Evolutionary conservation across 2,888 invertebrate genomes (phyloP).

Genomic region (Toxonevra muliebris): DNA sequence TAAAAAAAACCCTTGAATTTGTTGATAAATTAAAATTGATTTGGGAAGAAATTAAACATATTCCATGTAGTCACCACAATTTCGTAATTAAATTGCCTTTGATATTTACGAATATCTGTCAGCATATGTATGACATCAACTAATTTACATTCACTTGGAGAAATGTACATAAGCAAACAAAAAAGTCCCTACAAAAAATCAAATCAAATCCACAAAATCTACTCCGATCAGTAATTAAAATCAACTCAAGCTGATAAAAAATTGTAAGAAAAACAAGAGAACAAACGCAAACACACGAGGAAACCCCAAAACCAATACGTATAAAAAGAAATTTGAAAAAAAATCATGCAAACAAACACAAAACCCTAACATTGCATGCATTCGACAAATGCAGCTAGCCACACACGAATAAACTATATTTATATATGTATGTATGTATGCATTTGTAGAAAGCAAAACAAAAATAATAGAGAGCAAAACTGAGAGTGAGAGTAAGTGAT

Average conservation of each 20-base stretch:
- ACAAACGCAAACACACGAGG: slow-evolving; percentile 7
- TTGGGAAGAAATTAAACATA: background rate
- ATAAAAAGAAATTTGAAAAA: background rate
- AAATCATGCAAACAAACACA: background rate
- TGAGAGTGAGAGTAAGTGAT: background rate
- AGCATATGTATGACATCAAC: background rate
- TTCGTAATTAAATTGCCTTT: background rate
- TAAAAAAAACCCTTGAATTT: background rate
- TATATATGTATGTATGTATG: background rate
- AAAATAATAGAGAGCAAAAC: slow-evolving; percentile 9
- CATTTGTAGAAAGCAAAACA: background rate
- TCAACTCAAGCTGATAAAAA: slow-evolving; percentile 42
- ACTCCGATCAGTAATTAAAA: slow-evolving; percentile 44
- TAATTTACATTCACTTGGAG: background rate
- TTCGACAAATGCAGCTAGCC: background rate
- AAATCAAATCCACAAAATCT: slow-evolving; percentile 5
- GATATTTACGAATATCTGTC: slow-evolving; percentile 16
- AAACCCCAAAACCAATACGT: background rate
- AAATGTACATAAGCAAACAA: background rate
- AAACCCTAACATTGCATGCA: background rate
- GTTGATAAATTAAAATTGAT: slow-evolving; percentile 5
- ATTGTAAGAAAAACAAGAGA: slow-evolving; percentile 31
- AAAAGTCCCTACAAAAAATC: slow-evolving; percentile 12
- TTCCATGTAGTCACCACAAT: slow-evolving; percentile 2
- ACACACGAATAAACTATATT: background rate